Base-by-base conservation (phyloP, 2,888 invertebrate genomes). In the Lycophotia porphyrea region DNA sequence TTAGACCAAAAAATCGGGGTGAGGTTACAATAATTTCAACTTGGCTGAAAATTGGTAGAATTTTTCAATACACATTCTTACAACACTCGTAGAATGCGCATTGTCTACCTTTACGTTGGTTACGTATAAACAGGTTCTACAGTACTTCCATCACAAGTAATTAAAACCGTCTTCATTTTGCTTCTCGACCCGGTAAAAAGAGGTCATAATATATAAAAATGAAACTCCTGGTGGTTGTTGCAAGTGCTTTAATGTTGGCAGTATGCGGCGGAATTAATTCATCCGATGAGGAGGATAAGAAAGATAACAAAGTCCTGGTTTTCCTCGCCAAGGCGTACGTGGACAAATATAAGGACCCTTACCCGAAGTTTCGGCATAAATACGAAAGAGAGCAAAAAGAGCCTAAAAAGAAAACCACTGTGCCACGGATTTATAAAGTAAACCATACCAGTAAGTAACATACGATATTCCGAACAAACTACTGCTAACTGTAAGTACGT, bases 371-470 rank as follows among this genome's bases (percentile, higher is more conserved):
- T 36, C 31, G 31, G n/a, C 61, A 31, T 39, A 63, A 49, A 9
- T 24, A 5, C 1, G 5, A 13, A 0, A 11, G 39, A 8, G 8
- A 21, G 2, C 1, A 24, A 42, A n/a, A n/a, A n/a, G n/a, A n/a
- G n/a, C 27, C 13, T 13, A n/a, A 4, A 27, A 11, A 0, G 42
- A 1, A 4, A 21, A 34, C 24, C 18, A 4, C 11, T 5, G 2
- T 0, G 24, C n/a, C 39, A 67, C 47, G 27, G 68, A 36, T 71
- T 21, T 44, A 71, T 18, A 52, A 8, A 72, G 5, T 9, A 15
- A 36, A 55, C 18, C 55, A 44, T 44, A 27, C 13, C 15, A 63
- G 77, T 77, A 63, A 77, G 77, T 81, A 55, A 63, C 5, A n/a
- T 36, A 36, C 0, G 2, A 42, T 49, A n/a, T 49, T 72, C 2